Conservation (phyloP, 2,113 vertebrate genomes). For the Uria lomvia region DNA sequence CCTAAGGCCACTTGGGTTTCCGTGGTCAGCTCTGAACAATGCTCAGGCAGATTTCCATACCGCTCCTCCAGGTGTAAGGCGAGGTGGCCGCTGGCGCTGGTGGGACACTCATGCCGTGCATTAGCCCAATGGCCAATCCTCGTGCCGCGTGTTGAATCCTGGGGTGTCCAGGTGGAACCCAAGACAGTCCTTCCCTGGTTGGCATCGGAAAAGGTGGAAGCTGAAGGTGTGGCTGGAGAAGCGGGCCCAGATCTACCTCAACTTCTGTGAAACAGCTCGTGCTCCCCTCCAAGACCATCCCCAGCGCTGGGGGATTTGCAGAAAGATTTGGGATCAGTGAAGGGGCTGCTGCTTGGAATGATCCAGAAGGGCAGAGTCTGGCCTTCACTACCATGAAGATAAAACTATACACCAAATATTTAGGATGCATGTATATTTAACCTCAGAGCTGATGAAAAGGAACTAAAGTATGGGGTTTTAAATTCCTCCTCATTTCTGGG, state of each 20-base stretch:
- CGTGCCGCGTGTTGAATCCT: neutral
- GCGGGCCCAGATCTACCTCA: neutral
- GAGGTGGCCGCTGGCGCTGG: neutral
- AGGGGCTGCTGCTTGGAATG: neutral
- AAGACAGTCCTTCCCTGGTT: neutral
- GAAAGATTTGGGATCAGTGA: neutral
- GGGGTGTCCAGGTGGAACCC: neutral
- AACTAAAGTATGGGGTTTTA: neutral
- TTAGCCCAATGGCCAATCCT: neutral
- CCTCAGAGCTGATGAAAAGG: neutral
- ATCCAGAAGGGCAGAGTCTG: neutral
- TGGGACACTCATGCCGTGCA: accelerated
- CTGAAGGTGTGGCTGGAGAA: neutral
- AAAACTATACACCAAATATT: neutral
- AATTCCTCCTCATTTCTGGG: neutral
- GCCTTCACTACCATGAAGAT: neutral
- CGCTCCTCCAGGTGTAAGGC: neutral
- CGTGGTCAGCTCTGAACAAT: neutral
- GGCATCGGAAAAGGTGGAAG: neutral
- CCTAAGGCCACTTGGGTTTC: neutral
- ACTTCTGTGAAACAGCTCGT: neutral
- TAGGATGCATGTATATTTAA: neutral
- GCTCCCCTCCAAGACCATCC: neutral
- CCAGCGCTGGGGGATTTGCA: neutral
- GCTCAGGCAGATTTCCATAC: neutral